Base-by-base conservation (phyloP, 2,797 vertebrate genomes). In the Ibycter americanus region DNA sequence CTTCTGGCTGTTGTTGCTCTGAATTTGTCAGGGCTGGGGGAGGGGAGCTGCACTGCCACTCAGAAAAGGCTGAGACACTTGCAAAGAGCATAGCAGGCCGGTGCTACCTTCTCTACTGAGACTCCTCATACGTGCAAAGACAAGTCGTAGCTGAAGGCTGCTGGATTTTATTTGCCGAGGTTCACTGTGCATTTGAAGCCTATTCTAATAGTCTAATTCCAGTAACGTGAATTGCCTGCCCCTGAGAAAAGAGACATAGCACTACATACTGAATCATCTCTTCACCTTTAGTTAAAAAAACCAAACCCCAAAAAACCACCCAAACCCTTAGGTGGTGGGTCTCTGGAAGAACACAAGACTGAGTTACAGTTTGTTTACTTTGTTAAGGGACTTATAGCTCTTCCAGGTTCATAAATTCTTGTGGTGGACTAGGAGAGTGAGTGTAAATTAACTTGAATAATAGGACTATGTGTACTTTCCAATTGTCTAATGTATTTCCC, bases 291-390 rank as follows among this genome's bases (percentile, higher is more conserved):
- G 85, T 93, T 84, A 77, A 97, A 95, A 97, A 97, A 91, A 68
- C 3, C 31, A 40, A 95, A 68, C 17, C 9, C 22, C 93, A 83
- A 61, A 67, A 52, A 74, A 19, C 3, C 55, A 84, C 71, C 65
- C 68, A 90, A 96, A 96, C 92, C 96, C 95, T 95, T 95, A 97
- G 95, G 95, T 96, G 91, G 95, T 97, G 78, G 90, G 90, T 94
- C 92, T 93, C 93, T 91, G 89, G 74, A 97, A 97, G 93, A 87
- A 90, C 46, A 91, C 70, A 93, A 86, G 89, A 34, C 95, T 97
- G 98, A 98, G 95, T 97, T 98, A 98, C 90, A 97, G 95, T 98
- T 97, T 98, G 96, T 98, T 98, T 98, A 98, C 96, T 98, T 98
- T 97, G 96, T 97, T 98, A 97, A 97, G 97, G 97, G 97, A 98